Evolutionary conservation across 2,113 vertebrate species (phyloP), one percentile per base, ranked within the genome.

Genomic region (Lophotis ruficrista): DNA sequence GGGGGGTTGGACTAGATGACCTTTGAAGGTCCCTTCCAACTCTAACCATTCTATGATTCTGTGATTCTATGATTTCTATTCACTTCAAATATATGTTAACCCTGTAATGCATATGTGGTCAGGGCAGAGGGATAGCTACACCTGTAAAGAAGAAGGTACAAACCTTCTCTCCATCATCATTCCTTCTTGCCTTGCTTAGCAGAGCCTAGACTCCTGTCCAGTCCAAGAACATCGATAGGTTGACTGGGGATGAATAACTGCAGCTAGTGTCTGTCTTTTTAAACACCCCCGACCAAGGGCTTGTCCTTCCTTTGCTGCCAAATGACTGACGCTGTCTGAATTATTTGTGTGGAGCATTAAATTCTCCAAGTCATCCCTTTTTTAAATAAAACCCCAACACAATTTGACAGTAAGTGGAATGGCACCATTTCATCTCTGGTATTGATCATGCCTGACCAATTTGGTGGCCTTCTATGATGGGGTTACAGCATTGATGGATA

Each of bases 221-320:
- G 57, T 65, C 33, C 45, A 56, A 25, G 10, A 76, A 19, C 78
- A 79, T 60, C 7, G 1, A 10, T 47, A 47, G 35, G 16, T 51
- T 80, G 66, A 83, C 23, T 1, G 1, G n/a, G 51, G 43, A 37
- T 83, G 86, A 69, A 90, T 61, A 66, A 83, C 87, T 71, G 62
- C 61, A 71, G 35, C 19, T 43, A 30, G 8, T 5, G 3, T 89
- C 75, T 82, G 54, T 35, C 81, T 86, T 78, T 69, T n/a, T 77
- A 48, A 86, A 82, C 51, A 75, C 37, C 78, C 66, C 56, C 83
- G 86, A 86, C 82, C 92, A 90, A 95, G 89, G 86, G 86, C 82
- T 95, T 76, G 92, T 95, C 86, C 82, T 92, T 94, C 43, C 28
- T 38, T 61, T 66, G 72, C 92, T 95, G 89, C 94, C 92, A 95